Percentiles rank a stretch among this genome's conserved stretches.
phyloP scores from a whole-genome alignment of 2,113 vertebrate species.

The Pelusios castaneus region DNA sequence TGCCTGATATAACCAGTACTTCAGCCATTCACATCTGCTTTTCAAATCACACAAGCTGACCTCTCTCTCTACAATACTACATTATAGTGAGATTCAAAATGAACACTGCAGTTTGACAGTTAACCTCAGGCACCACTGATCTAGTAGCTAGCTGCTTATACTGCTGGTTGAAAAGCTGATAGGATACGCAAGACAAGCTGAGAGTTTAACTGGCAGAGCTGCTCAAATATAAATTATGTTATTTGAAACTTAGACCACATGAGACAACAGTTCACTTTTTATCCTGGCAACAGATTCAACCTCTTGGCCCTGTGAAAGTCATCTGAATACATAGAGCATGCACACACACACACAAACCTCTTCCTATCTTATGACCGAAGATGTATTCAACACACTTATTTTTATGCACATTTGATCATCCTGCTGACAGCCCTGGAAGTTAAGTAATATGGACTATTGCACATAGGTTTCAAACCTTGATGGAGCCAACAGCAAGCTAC shows the following conservation, averaged over 20 bases:
- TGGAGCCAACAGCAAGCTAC: slow-evolving; percentile 81
- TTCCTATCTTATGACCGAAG: slow-evolving; percentile 84
- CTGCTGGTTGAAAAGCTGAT: slow-evolving; percentile 57
- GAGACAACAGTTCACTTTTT: slow-evolving; percentile 83
- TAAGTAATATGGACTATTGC: slow-evolving; percentile 90
- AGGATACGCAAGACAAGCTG: slow-evolving; percentile 64
- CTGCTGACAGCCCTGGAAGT: slow-evolving; percentile 89
- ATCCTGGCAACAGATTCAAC: slow-evolving; percentile 85
- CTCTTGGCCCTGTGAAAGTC: slow-evolving; percentile 82
- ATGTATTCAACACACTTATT: slow-evolving; percentile 64
- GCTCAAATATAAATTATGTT: slow-evolving; percentile 64
- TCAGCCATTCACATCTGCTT: slow-evolving; percentile 38
- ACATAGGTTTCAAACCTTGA: slow-evolving; percentile 84
- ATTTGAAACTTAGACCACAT: slow-evolving; percentile 74
- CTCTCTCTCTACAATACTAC: slow-evolving; percentile 67
- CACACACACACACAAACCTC: slow-evolving; percentile 59
- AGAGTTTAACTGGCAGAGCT: slow-evolving; percentile 66
- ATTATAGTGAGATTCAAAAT: slow-evolving; percentile 80
- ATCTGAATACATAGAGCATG: slow-evolving; percentile 84
- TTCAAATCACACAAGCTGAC: slow-evolving; percentile 81
- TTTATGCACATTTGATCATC: slow-evolving; percentile 87
- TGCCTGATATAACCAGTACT: slow-evolving; percentile 26
- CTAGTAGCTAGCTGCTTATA: slow-evolving; percentile 48
- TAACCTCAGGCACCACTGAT: slow-evolving; percentile 76
- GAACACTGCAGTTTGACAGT: slow-evolving; percentile 79